These are phyloP conservation scores for Crotophaga sulcirostris DNA, from an alignment of 2,113 vertebrate species.

Conservation along the genomic window DNA sequence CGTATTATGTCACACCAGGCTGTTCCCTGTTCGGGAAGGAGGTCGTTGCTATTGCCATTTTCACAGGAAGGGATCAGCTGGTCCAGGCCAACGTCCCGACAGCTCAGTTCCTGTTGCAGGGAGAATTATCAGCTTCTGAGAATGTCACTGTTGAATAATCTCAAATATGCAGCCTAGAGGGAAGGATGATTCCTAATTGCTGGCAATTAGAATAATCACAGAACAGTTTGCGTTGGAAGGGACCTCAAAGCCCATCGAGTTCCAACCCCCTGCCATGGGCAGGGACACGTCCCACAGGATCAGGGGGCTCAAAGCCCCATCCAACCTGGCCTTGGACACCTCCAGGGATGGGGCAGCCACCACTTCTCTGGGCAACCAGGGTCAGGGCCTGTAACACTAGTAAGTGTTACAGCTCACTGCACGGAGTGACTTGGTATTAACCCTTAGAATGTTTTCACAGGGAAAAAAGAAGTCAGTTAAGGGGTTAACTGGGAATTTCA, in stretches of 20 bases:
- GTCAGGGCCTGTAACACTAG: too few relatives aligned
- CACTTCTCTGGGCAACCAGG: too few relatives aligned
- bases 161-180: background rate
- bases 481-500: conserved; percentile 15
- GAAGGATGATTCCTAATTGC: conserved; percentile 25
- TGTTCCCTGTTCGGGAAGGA: background rate
- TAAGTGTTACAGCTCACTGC: background rate
- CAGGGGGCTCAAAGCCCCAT: too few relatives aligned
- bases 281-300: too few relatives aligned
- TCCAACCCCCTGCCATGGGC: too few relatives aligned
- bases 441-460: background rate
- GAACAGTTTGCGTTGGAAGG: too few relatives aligned
- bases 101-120: background rate
- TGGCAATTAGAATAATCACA: background rate
- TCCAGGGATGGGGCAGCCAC: too few relatives aligned
- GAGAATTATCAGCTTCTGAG: background rate
- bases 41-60: background rate
- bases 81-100: background rate
- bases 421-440: background rate
- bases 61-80: background rate
- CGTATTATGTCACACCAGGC: background rate
- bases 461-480: background rate
- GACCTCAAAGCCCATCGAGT: too few relatives aligned
- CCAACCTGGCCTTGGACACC: too few relatives aligned
- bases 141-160: background rate